Evolutionary conservation across 2,888 invertebrate genomes (phyloP).

Genomic region (Caenorhabditis drosophilae): DNA sequence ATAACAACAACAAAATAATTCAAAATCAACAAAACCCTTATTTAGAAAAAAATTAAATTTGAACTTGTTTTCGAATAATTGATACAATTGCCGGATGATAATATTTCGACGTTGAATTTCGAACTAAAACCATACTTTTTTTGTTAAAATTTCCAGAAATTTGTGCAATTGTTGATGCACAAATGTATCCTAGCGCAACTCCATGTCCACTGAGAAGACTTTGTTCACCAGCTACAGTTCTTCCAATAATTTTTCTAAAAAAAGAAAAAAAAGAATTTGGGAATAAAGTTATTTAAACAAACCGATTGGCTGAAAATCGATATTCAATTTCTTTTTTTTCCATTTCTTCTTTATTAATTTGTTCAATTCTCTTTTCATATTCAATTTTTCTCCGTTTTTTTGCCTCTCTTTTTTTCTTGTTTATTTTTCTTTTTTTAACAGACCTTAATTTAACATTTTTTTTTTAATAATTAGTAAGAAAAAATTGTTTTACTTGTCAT

Average conservation of each 20-base stretch:
- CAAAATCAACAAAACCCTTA: constrained; percentile 12
- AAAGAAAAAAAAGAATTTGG: constrained; percentile 2
- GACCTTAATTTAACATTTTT: constrained; percentile 12
- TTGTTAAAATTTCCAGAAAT: constrained; percentile 21
- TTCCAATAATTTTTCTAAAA: constrained; percentile 51
- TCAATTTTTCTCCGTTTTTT: constrained; percentile 38
- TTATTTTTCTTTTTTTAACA: constrained; percentile 18
- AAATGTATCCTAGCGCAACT: constrained; percentile 42
- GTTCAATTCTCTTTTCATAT: constrained; percentile 11
- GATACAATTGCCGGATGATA: constrained; percentile 53
- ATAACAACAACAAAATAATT: constrained; percentile 3
- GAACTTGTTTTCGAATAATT: constrained; percentile 9
- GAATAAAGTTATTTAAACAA: too few species aligned
- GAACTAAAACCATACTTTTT: constrained; percentile 38
- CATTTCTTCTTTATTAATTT: constrained; percentile 19
- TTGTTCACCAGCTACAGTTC: constrained; percentile 56
- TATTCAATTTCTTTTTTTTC: constrained; percentile 25
- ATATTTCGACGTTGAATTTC: constrained; percentile 55
- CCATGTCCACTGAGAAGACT: constrained; percentile 51
- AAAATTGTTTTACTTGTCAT: constrained; percentile 19
- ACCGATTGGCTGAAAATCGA: constrained; percentile 42
- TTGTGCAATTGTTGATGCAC: constrained; percentile 25
- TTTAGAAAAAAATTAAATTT: constrained; percentile 21
- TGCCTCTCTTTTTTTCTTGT: constrained; percentile 37
- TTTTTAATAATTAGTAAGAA: background rate